A percentile compares a stretch with the other conserved stretches of the same genome.
These are phyloP conservation scores for Blastobasis lacticolella DNA, from an alignment of 2,888 invertebrate genomes.

Conservation along the genomic window DNA sequence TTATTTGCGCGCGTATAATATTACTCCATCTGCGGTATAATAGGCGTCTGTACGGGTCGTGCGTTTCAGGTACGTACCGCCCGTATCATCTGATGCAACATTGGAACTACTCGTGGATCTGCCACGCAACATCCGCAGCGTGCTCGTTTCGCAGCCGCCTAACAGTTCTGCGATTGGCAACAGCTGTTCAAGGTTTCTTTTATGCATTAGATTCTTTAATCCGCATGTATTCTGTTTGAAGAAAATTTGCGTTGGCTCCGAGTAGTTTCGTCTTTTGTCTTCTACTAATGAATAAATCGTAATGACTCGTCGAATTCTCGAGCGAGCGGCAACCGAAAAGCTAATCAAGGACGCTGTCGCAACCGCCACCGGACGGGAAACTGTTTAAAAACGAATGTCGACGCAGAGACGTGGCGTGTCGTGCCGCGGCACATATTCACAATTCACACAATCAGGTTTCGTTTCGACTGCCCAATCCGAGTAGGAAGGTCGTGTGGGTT, in stretches of 20 bases:
- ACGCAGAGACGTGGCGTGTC: slow-evolving; percentile 1
- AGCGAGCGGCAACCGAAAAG: not conserved
- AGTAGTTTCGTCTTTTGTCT: not conserved
- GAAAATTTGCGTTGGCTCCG: not conserved
- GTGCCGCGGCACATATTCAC: slow-evolving; percentile 19
- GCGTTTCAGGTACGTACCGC: not conserved
- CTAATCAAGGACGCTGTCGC: slow-evolving; percentile 20
- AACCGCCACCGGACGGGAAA: slow-evolving; percentile 13
- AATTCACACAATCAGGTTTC: slow-evolving; percentile 47
- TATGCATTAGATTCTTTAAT: slow-evolving; percentile 29
- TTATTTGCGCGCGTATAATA: slow-evolving; percentile 1
- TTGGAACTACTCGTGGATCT: slow-evolving; percentile 23
- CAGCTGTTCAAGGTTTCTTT: slow-evolving; percentile 40
- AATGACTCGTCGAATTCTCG: not conserved
- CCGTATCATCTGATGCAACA: slow-evolving; percentile 32
- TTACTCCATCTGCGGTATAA: not conserved
- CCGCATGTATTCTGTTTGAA: not conserved
- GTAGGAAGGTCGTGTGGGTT: slow-evolving; percentile 64
- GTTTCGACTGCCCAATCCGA: slow-evolving; percentile 55
- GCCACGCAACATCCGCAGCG: slow-evolving; percentile 29
- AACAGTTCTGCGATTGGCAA: slow-evolving; percentile 42
- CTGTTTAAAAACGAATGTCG: slow-evolving; percentile 13
- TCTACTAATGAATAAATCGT: not conserved
- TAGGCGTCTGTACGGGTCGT: too few species aligned
- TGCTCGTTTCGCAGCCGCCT: slow-evolving; percentile 27